A percentile compares a stretch with the other conserved stretches of the same genome.
These are phyloP conservation scores for Xyrauchen texanus DNA, from an alignment of 2,113 vertebrate species.

Conservation along the genomic window DNA sequence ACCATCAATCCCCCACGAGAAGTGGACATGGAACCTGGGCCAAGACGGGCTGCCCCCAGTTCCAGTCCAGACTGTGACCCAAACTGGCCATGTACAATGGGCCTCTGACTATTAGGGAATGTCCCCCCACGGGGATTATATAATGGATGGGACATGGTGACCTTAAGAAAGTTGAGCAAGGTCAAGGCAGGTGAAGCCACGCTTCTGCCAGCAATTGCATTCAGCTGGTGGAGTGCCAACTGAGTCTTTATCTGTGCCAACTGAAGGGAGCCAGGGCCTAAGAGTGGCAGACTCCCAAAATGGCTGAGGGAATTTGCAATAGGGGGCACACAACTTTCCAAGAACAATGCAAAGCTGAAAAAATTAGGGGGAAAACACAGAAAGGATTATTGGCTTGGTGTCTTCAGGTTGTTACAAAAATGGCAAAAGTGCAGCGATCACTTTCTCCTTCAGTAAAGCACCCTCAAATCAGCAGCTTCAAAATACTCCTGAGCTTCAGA, in stretches of 20 bases:
- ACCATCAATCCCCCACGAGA: slow-evolving; percentile 48
- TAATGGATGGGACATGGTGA: slow-evolving; percentile 82
- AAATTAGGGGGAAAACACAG: slow-evolving; percentile 72
- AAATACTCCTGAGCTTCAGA: slow-evolving; percentile 10
- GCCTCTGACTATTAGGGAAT: slow-evolving; percentile 73
- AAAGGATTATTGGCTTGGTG: slow-evolving; percentile 76
- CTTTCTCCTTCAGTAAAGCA: slow-evolving; percentile 6
- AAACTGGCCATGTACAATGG: slow-evolving; percentile 70
- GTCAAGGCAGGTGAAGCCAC: slow-evolving; percentile 72
- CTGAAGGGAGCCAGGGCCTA: slow-evolving; percentile 85
- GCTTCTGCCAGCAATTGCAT: slow-evolving; percentile 70
- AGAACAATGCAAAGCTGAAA: slow-evolving; percentile 93
- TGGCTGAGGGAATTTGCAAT: slow-evolving; percentile 83
- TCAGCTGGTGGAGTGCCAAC: slow-evolving; percentile 82
- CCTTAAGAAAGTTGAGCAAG: slow-evolving; percentile 80
- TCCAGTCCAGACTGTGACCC: slow-evolving; percentile 73
- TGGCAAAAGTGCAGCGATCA: slow-evolving; percentile 26
- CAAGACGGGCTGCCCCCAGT: slow-evolving; percentile 62
- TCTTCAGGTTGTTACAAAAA: slow-evolving; percentile 37
- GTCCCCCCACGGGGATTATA: slow-evolving; percentile 84
- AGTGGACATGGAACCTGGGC: slow-evolving; percentile 55
- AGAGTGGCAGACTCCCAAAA: slow-evolving; percentile 80
- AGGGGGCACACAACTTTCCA: slow-evolving; percentile 84
- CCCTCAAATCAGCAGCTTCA: slow-evolving; percentile 4
- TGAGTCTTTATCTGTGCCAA: slow-evolving; percentile 87